A percentile compares a stretch with the other conserved stretches of the same genome.
phyloP scores from a whole-genome alignment of 2,888 invertebrate species.

The Pandemis corylana region DNA sequence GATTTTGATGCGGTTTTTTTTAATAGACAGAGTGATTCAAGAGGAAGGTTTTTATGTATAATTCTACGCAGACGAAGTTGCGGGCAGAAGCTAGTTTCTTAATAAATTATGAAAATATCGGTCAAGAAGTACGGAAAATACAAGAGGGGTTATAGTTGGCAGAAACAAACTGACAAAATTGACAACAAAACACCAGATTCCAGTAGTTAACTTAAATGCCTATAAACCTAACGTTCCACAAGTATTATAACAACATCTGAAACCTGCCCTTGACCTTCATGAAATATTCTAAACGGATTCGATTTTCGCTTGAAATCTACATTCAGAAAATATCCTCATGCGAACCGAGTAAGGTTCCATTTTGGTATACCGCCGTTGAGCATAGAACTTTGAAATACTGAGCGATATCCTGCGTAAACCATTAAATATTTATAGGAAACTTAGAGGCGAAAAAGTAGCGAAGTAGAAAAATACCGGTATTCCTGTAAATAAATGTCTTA shows the following conservation, averaged over 20 bases:
- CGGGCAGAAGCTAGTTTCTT: too few species aligned
- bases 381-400: conserved; percentile 6
- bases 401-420: conserved; percentile 23
- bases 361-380: neutral
- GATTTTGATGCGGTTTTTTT: too few species aligned
- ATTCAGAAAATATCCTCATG: neutral
- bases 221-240: neutral
- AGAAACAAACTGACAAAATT: too few species aligned
- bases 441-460: conserved; percentile 29
- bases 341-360: neutral
- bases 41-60: too few species aligned
- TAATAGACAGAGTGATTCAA: too few species aligned
- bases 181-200: neutral
- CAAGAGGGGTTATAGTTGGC: too few species aligned
- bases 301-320: neutral
- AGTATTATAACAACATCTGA: conserved; percentile 6
- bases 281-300: conserved; percentile 1
- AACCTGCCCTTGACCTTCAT: conserved; percentile 18
- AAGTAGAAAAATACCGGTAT: conserved; percentile 23
- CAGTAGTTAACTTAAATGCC: neutral
- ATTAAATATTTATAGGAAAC: conserved; percentile 41
- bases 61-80: too few species aligned
- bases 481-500: conserved; percentile 7
- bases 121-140: too few species aligned
- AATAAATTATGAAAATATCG: too few species aligned